Evolutionary conservation across 2,113 vertebrate species (phyloP), one percentile per base, ranked within the genome.

Genomic region (Probosciger aterrimus): DNA sequence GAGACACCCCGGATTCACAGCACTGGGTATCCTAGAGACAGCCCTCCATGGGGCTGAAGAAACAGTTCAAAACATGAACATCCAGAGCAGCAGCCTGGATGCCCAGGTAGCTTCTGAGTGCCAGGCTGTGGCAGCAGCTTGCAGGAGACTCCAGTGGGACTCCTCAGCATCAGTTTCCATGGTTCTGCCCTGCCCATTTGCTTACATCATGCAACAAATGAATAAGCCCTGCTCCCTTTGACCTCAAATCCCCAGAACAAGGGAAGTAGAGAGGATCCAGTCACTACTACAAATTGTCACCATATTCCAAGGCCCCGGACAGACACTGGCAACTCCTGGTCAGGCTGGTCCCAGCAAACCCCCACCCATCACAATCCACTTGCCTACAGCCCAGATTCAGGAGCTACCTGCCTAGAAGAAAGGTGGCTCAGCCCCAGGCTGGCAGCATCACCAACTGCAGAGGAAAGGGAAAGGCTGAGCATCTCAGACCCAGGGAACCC

Each of bases 391-490:
- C 14, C 35, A 52, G 17, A 62, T 37, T 79, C 46, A 39, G 57
- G 80, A 89, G 64, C 49, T 8, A 86, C 76, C 73, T 73, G 79
- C 62, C 89, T 80, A 55, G 55, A 90, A 75, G 62, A 75, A 71
- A 25, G 33, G 62, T 86, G 69, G 65, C 81, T 94, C 63, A 70
- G 73, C 43, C 65, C 65, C 81, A 92, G 92, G 44, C 47, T 77
- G 87, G 59, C 82, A 82, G 73, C 9, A 0, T 7, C 93, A 80
- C 76, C 88, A 96, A 14, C 69, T 95, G 91, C 92, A 95, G 90
- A 96, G 88, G 74, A 83, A 82, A 90, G 69, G 57, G 65, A 30
- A 91, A 92, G n/a, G 63, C 81, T 89, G 81, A 91, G 77, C 65
- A 87, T 46, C 7, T 8, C 68, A 62, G n/a, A 92, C 62, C 41